Evolutionary conservation across 2,113 vertebrate species (phyloP).

Genomic region (Lophochroa leadbeateri): DNA sequence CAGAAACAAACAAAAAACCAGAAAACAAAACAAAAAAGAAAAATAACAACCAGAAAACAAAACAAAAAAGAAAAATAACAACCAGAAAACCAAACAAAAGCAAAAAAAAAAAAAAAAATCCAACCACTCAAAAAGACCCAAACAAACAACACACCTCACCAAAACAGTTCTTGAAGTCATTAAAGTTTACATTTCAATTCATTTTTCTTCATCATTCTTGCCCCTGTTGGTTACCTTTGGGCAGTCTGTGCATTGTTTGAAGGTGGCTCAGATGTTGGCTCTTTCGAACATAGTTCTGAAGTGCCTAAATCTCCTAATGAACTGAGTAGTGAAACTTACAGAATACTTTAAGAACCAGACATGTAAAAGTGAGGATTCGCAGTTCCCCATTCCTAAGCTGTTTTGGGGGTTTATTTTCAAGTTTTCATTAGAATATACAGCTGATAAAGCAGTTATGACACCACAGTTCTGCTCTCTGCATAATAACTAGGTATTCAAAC

Average conservation of each 20-base stretch:
- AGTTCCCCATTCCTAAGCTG: not conserved
- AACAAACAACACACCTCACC: fast-evolving
- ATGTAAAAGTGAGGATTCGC: not conserved
- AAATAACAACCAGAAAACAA: too few species aligned
- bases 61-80: fast-evolving
- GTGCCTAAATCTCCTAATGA: fast-evolving
- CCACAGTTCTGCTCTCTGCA: not conserved
- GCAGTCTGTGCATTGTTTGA: not conserved
- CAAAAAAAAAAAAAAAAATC: fast-evolving
- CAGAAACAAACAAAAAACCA: fast-evolving
- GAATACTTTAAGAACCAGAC: not conserved
- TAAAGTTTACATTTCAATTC: not conserved
- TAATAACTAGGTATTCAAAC: slow-evolving; percentile 12
- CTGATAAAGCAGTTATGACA: not conserved
- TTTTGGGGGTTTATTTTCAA: not conserved
- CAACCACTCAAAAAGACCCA: not conserved
- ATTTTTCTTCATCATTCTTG: not conserved
- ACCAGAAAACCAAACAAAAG: fast-evolving
- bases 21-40: fast-evolving
- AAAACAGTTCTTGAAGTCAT: not conserved
- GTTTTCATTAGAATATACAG: not conserved
- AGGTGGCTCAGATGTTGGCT: not conserved
- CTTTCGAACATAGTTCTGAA: not conserved
- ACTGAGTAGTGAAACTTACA: not conserved
- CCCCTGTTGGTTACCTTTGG: not conserved